Base-by-base conservation (phyloP, 2,113 vertebrate genomes). In the Hemichromis elongatus region DNA sequence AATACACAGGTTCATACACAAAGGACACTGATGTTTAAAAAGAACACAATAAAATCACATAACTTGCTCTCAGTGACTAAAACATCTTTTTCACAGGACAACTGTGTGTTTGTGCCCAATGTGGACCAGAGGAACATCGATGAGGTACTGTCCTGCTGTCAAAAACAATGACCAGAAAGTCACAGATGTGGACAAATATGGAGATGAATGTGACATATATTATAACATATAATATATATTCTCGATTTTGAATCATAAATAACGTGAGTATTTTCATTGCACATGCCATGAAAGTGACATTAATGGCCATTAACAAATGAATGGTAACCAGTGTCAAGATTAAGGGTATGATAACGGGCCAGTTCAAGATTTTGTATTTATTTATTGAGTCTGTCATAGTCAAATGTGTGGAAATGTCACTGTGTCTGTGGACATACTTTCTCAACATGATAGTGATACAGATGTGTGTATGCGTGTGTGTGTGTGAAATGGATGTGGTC, bases 131-230 rank as follows among this genome's bases (percentile, higher is more conserved):
- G 96, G 83, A 99, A 99, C 42, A 14, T 82, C 0, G 99, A 99
- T 80, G 95, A 95, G 55, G 99, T 99, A 99, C 94, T 99, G 99
- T 47, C 94, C 93, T 1, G 94, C 94, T 0, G 86, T 97, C 68
- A 97, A 97, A 92, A 99, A 99, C 91, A 97, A 98, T 0, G 97
- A 98, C 82, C 99, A 99, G 61, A 96, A 91, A 53, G 98, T 99
- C 95, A 98, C 97, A 0, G 98, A 99, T 0, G 82, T 90, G 0
- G 98, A 99, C 1, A 96, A 97, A 24, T 92, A 21, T 1, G 99
- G 99, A 0, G 99, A 99, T 0, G 96, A 96, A 73, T 99, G 99
- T 0, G 99, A 99, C n/a, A n/a, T n/a, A n/a, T n/a, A n/a, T n/a
- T n/a, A n/a, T n/a, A n/a, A n/a, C n/a, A n/a, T n/a, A n/a, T n/a